These are phyloP conservation scores for Chiloscyllium plagiosum DNA, from an alignment of 2,113 vertebrate species.

Conservation along the genomic window DNA sequence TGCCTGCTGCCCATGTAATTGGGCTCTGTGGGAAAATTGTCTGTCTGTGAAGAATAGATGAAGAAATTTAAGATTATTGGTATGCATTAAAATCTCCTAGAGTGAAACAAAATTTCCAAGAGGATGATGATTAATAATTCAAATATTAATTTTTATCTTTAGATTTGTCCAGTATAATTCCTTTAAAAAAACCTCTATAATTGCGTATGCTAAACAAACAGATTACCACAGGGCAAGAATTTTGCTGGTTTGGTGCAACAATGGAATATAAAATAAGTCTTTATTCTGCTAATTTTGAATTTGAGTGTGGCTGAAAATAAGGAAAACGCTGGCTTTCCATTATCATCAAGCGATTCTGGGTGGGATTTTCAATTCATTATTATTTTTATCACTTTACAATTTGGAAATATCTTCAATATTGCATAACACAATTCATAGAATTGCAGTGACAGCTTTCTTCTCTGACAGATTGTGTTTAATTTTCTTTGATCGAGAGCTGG, in stretches of 20 bases:
- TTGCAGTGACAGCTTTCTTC: not conserved
- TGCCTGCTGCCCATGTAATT: constrained; percentile 99
- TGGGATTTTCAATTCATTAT: not conserved
- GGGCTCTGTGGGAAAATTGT: constrained; percentile 99
- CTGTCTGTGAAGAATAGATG: constrained; percentile 90
- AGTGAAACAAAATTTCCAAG: constrained; percentile 79
- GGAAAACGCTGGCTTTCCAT: not conserved
- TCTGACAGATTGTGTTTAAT: not conserved
- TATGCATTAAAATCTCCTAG: constrained; percentile 72
- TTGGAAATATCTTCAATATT: not conserved
- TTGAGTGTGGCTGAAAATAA: not conserved
- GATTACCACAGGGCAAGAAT: constrained; percentile 67
- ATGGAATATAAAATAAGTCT: constrained; percentile 53
- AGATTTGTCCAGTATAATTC: constrained; percentile 79
- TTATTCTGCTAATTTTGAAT: constrained; percentile 38
- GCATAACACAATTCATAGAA: not conserved
- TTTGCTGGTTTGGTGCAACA: constrained; percentile 68
- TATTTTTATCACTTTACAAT: constrained; percentile 3
- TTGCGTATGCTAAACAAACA: constrained; percentile 71
- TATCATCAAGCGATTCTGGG: not conserved
- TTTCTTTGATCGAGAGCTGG: not conserved
- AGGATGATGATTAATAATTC: constrained; percentile 85
- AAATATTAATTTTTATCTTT: constrained; percentile 69
- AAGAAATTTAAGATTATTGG: constrained; percentile 74
- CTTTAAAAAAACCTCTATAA: constrained; percentile 67